phyloP scores from a whole-genome alignment of 1,140 invertebrate species.

The Antheraea mylitta region DNA sequence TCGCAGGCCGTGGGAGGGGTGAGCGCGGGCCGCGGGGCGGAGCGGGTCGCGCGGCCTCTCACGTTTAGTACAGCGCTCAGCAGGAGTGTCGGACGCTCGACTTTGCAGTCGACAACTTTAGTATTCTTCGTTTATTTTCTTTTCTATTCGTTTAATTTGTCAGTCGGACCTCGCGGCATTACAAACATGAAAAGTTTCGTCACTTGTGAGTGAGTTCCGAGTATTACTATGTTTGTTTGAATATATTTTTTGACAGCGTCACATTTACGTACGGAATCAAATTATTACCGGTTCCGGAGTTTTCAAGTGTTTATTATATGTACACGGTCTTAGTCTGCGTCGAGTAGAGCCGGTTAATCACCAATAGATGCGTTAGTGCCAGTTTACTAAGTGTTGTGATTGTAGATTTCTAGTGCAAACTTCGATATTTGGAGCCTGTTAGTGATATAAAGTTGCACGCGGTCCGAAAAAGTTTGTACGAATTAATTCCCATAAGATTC shows the following conservation, averaged over 20 bases:
- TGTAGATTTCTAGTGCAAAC: conserved; percentile 39
- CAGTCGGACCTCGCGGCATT: conserved; percentile 45
- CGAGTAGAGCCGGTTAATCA: conserved; percentile 67
- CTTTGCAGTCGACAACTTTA: conserved; percentile 70
- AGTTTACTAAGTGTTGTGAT: conserved; percentile 33
- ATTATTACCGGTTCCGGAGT: conserved; percentile 72
- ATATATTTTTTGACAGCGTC: conserved; percentile 71
- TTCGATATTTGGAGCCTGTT: conserved; percentile 27
- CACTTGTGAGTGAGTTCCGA: conserved; percentile 46
- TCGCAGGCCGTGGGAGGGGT: conserved; percentile 55
- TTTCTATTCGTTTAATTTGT: conserved; percentile 77
- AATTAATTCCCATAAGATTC: conserved; percentile 57
- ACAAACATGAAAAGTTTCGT: conserved; percentile 51
- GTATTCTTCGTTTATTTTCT: conserved; percentile 78
- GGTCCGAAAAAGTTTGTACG: conserved; percentile 43
- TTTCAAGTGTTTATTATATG: conserved; percentile 71
- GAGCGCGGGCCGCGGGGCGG: conserved; percentile 52
- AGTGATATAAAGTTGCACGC: conserved; percentile 29
- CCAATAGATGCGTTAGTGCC: conserved; percentile 42
- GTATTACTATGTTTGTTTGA: conserved; percentile 47
- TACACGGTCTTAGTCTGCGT: conserved; percentile 63
- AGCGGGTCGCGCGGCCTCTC: conserved; percentile 69
- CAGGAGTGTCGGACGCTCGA: conserved; percentile 74
- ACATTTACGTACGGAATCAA: conserved; percentile 63
- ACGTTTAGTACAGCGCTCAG: conserved; percentile 76